Conservation (phyloP, 1,140 invertebrate species). For the Apis dorsata region DNA sequence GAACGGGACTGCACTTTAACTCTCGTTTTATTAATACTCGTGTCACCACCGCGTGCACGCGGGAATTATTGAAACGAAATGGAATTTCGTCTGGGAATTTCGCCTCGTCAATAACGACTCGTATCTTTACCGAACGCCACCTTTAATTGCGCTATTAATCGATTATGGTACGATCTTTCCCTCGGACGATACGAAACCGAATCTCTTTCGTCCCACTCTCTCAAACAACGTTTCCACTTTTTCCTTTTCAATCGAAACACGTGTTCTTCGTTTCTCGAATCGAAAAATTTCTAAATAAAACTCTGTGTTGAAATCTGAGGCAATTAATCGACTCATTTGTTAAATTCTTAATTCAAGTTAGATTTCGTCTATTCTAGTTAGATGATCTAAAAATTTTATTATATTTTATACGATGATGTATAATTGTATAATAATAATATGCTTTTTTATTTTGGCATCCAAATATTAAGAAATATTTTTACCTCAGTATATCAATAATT, state of each 20-base stretch:
- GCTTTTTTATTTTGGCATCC: too few species aligned
- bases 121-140: constrained; percentile 26
- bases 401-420: too few species aligned
- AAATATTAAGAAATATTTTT: too few species aligned
- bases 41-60: constrained; percentile 36
- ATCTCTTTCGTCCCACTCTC: too few species aligned
- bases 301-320: too few species aligned
- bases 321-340: too few species aligned
- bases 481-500: too few species aligned
- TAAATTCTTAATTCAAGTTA: too few species aligned
- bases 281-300: neutral
- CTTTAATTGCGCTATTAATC: constrained; percentile 50
- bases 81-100: constrained; percentile 34
- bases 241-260: neutral
- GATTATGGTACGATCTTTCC: neutral
- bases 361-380: too few species aligned
- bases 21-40: constrained; percentile 47
- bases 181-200: neutral
- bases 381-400: too few species aligned
- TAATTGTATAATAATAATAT: too few species aligned
- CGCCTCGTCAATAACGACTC: constrained; percentile 32
- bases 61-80: constrained; percentile 50
- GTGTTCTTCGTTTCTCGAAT: neutral
- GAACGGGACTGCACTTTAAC: constrained; percentile 42
- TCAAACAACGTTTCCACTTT: neutral